Percentiles rank a stretch among this genome's conserved stretches.
Conservation (phyloP, 2,797 vertebrate species). For the Lagodon rhomboides region DNA sequence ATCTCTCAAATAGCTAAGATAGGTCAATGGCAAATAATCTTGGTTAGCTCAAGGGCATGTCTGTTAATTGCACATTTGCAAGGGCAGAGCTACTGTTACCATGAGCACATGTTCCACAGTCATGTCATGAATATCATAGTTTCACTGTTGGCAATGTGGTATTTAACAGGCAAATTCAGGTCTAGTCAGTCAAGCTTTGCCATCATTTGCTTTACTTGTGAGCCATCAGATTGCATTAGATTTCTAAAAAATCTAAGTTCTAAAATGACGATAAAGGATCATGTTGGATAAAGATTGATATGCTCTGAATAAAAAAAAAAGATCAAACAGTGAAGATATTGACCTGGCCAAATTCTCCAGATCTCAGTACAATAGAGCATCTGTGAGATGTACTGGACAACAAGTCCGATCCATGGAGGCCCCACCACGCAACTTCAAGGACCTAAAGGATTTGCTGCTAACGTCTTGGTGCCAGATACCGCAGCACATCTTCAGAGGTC, state of each 20-base stretch:
- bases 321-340: too few relatives aligned
- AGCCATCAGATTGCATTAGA: not conserved
- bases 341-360: too few relatives aligned
- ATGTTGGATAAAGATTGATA: too few relatives aligned
- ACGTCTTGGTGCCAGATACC: too few relatives aligned
- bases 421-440: too few relatives aligned
- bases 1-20: not conserved
- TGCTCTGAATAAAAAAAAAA: too few relatives aligned
- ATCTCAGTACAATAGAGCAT: too few relatives aligned
- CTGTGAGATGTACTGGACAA: too few relatives aligned
- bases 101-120: conserved; percentile 26
- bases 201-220: not conserved
- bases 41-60: not conserved
- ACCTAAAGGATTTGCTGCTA: too few relatives aligned
- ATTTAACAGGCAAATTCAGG: not conserved
- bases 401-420: too few relatives aligned
- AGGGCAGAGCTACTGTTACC: conserved; percentile 1
- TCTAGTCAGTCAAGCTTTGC: not conserved
- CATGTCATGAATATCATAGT: conserved; percentile 29
- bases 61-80: conserved; percentile 25
- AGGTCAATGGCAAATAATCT: conserved; percentile 4
- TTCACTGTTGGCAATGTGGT: conserved; percentile 2
- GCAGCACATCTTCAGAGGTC: too few relatives aligned
- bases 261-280: not conserved
- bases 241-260: not conserved